Evolutionary conservation across 2,888 invertebrate genomes (phyloP).

Genomic region (Diaprepes abbreviatus): DNA sequence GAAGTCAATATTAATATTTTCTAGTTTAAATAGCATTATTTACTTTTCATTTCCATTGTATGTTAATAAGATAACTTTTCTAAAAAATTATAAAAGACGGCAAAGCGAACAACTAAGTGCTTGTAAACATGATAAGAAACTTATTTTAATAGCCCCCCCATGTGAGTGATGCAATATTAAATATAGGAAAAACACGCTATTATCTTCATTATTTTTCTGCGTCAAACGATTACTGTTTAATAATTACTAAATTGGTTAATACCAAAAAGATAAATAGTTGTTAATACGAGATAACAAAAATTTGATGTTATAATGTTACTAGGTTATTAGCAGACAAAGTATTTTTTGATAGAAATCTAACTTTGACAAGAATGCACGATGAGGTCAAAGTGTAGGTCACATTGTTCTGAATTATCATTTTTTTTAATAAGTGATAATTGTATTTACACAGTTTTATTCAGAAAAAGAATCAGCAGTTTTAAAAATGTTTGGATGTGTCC

Average conservation of each 20-base stretch:
- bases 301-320: background rate
- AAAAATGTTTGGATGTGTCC: too few species aligned
- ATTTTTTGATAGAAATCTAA: too few species aligned
- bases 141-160: constrained; percentile 15
- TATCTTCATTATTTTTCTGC: constrained; percentile 2
- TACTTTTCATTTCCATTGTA: background rate
- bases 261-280: background rate
- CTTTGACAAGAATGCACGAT: too few species aligned
- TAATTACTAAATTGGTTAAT: constrained; percentile 2
- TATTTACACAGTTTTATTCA: too few species aligned
- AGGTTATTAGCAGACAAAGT: background rate
- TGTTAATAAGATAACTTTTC: background rate
- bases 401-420: too few species aligned
- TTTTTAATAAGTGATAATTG: too few species aligned
- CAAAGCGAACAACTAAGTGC: background rate
- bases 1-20: too few species aligned
- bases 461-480: too few species aligned
- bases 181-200: constrained; percentile 2
- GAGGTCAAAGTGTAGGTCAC: too few species aligned
- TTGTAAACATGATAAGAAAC: constrained; percentile 11
- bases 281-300: background rate
- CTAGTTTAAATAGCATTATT: too few species aligned
- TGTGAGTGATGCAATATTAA: constrained; percentile 10
- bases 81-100: background rate
- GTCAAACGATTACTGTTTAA: background rate